Conservation (phyloP, 2,888 invertebrate species). For the Alentia gelatinosa region DNA sequence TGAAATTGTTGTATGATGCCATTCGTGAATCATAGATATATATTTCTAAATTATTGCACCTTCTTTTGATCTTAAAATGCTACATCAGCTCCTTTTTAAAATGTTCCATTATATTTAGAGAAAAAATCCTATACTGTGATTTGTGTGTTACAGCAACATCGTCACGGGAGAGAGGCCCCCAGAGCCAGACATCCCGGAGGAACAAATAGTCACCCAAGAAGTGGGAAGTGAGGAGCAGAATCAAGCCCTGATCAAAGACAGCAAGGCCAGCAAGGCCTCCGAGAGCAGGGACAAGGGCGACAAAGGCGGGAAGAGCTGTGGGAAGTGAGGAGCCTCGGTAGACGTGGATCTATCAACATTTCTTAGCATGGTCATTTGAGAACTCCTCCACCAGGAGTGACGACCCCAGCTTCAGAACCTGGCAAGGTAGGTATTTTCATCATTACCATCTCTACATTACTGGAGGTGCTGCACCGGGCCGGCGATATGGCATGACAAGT, state of each 20-base stretch:
- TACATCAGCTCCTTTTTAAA: no score
- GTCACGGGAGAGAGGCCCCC: constrained; percentile 72
- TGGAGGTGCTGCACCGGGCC: no score
- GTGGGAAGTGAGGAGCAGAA: constrained; percentile 73
- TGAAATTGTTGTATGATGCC: no score
- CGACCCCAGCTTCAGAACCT: constrained; percentile 76
- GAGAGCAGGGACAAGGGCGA: constrained; percentile 66
- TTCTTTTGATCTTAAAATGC: no score
- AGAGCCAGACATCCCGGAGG: constrained; percentile 74
- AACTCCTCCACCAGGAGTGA: constrained; percentile 76
- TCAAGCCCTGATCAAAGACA: constrained; percentile 71
- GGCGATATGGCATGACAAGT: no score
- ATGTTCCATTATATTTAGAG: no score
- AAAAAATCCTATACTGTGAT: no score
- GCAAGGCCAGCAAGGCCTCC: constrained; percentile 53
- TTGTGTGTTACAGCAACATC: constrained; percentile 74
- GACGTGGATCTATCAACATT: constrained; percentile 70
- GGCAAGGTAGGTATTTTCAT: constrained; percentile 66
- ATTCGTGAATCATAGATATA: no score
- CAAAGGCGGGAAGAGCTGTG: constrained; percentile 70
- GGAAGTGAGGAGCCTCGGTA: constrained; percentile 68
- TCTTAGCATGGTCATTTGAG: no score
- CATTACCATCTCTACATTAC: no score
- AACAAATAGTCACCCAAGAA: constrained; percentile 76
- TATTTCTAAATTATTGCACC: no score